Percentiles rank a stretch among this genome's conserved stretches.
phyloP scores from a whole-genome alignment of 2,113 vertebrate genomes.

The human region DNA sequence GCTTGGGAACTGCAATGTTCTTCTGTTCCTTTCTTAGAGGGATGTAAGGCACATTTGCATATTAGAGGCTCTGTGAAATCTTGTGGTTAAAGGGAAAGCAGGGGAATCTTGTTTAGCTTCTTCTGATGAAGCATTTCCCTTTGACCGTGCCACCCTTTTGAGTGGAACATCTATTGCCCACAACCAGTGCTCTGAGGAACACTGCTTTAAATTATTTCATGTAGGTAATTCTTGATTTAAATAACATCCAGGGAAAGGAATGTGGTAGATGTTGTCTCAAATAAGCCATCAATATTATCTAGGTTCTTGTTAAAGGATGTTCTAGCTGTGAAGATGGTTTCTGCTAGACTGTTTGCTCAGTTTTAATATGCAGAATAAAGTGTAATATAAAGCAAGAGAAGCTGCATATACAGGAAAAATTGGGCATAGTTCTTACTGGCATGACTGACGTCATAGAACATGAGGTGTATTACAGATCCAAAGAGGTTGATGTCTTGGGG shows the following conservation, averaged over 20 bases:
- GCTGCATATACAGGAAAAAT: not conserved
- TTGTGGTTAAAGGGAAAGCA: slow-evolving; percentile 10
- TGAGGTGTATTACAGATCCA: not conserved
- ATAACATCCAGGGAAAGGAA: not conserved
- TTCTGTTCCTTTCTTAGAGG: not conserved
- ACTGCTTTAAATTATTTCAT: not conserved
- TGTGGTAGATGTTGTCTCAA: not conserved
- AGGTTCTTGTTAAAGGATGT: slow-evolving; percentile 25
- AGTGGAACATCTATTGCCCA: not conserved
- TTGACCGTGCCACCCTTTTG: not conserved
- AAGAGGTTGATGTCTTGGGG: not conserved
- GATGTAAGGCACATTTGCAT: not conserved
- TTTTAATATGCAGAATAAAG: not conserved
- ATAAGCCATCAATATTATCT: not conserved
- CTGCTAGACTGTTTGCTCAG: not conserved
- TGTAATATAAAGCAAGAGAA: not conserved
- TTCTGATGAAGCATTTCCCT: not conserved
- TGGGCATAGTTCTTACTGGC: not conserved
- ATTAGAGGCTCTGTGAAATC: slow-evolving; percentile 11
- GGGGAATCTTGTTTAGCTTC: not conserved
- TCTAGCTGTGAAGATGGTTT: not conserved
- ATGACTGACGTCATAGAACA: not conserved
- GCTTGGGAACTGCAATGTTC: not conserved
- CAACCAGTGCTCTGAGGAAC: not conserved
- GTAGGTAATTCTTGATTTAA: slow-evolving; percentile 23